Base-by-base conservation (phyloP, 1,140 invertebrate genomes). In the Chionoecetes opilio region DNA sequence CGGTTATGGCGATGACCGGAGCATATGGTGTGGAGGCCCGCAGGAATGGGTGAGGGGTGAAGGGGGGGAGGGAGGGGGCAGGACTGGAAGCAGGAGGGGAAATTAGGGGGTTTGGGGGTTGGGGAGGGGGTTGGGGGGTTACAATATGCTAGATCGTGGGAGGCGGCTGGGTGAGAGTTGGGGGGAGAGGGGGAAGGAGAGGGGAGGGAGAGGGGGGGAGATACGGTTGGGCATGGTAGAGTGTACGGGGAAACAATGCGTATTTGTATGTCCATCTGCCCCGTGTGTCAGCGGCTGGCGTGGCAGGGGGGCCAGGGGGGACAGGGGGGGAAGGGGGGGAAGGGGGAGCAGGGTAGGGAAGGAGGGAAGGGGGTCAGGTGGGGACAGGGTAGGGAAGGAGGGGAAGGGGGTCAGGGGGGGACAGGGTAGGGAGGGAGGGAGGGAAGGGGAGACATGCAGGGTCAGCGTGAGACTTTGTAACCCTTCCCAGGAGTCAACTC, bases 1-100 rank as follows among this genome's bases (percentile, higher is more conserved):
- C 46, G 46, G 46, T 11, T 46, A 14, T 5, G 41, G 41, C 41
- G 41, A 35, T 31, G 82, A 85, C 29, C 29, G 82, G 82, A 85
- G 82, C 29, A 35, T 31, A 35, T 85, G 34, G 82, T 31, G 82
- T 32, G 82, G 82, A 3, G 82, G 34, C 29, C 29, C 29, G 82
- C 34, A 85, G 82, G n/a, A 75, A 75, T n/a, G n/a, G n/a, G n/a
- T n/a, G n/a, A 84, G 82, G 26, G 32, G 82, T n/a, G 82, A 84
- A 5, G 26, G 82, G 26, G 29, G 85, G 32, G 85, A 38, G 2
- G 85, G 31, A 32, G 11, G 32, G 2, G 26, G 32, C 0, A 32
- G 11, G 85, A 21, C 85, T 21, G 21, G 32, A 29, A 9, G 32
- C 14, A 34, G 29, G 37, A 6, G n/a, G 85, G 37, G 29, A 14